A percentile compares a stretch with the other conserved stretches of the same genome.
These are phyloP conservation scores for Platycheirus rosarum DNA, from an alignment of 2,888 invertebrate species.

Conservation along the genomic window DNA sequence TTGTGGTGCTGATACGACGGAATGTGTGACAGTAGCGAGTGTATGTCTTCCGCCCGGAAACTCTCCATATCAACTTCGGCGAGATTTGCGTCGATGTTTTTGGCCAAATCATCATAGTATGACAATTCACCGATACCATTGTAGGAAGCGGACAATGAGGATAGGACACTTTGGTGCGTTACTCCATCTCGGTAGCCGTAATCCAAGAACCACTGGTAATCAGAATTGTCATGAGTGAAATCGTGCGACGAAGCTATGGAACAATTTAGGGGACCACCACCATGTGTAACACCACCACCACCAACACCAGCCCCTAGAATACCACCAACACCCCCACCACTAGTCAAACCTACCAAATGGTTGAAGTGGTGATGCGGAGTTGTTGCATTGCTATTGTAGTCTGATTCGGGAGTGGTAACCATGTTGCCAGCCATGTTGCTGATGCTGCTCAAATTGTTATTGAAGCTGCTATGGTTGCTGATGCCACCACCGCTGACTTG, in stretches of 20 bases:
- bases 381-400: conserved; percentile 82
- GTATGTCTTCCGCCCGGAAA: conserved; percentile 95
- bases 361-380: conserved; percentile 78
- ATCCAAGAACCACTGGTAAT: conserved; percentile 95
- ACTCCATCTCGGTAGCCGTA: conserved; percentile 93
- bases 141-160: conserved; percentile 91
- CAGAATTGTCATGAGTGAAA: conserved; percentile 93
- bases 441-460: conserved; percentile 75
- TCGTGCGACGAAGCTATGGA: conserved; percentile 84
- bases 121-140: conserved; percentile 87
- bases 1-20: conserved; percentile 87
- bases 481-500: conserved; percentile 77
- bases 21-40: conserved; percentile 90
- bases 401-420: conserved; percentile 81
- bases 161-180: conserved; percentile 91
- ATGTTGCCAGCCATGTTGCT: conserved; percentile 76
- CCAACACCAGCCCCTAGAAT: conserved; percentile 25
- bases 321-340: conserved; percentile 73
- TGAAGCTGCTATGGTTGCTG: conserved; percentile 78
- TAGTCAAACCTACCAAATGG: conserved; percentile 77
- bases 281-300: conserved; percentile 47
- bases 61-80: conserved; percentile 98
- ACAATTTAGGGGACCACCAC: conserved; percentile 80
- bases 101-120: conserved; percentile 92
- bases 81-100: conserved; percentile 95